Percentiles rank a stretch among this genome's conserved stretches.
These are phyloP conservation scores for Kryptolebias marmoratus DNA, from an alignment of 2,113 vertebrate genomes.

Conservation along the genomic window DNA sequence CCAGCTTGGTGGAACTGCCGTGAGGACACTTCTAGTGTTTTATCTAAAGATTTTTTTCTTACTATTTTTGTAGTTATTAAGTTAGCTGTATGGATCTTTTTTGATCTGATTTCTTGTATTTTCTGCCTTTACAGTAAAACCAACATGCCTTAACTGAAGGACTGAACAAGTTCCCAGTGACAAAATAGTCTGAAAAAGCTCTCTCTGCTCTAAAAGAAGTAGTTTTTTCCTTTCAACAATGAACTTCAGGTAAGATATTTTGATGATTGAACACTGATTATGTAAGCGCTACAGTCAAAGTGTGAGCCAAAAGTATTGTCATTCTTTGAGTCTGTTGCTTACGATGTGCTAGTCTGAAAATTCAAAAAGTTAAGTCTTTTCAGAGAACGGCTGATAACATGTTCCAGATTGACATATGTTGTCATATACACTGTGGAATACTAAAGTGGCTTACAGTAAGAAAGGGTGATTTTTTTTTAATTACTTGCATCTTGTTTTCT, in stretches of 20 bases:
- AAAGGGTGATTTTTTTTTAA: too few species aligned
- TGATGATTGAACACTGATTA: not conserved
- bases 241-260: slow-evolving; percentile 60
- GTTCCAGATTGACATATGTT: too few species aligned
- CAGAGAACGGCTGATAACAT: too few species aligned
- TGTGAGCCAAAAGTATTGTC: too few species aligned
- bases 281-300: not conserved
- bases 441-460: too few species aligned
- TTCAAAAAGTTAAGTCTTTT: too few species aligned
- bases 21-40: not conserved
- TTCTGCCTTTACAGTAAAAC: slow-evolving; percentile 3
- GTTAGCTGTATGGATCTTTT: not conserved
- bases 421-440: too few species aligned
- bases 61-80: not conserved
- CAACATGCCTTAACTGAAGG: slow-evolving; percentile 12
- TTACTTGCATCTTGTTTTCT: too few species aligned
- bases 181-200: not conserved
- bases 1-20: not conserved
- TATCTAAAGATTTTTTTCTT: not conserved
- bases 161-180: not conserved
- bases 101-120: not conserved
- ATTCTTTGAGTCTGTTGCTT: too few species aligned
- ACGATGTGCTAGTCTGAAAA: too few species aligned
- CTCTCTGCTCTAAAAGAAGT: not conserved
- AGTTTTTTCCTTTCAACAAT: slow-evolving; percentile 30